Evolutionary conservation across 2,113 vertebrate species (phyloP).

Genomic region (Anarrhichthys ocellatus): DNA sequence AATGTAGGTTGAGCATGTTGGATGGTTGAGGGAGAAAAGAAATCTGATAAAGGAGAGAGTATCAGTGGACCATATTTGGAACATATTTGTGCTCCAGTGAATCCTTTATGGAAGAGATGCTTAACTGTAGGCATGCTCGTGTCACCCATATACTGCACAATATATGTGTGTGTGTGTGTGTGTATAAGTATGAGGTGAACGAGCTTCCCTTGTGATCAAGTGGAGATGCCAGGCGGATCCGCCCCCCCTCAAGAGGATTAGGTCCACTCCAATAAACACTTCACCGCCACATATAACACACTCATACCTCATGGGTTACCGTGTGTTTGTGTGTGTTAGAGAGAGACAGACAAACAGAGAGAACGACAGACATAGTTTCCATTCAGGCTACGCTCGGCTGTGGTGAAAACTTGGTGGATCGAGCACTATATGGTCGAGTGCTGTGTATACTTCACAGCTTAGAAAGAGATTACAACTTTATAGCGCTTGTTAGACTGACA

Average conservation of each 20-base stretch:
- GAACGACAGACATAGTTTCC: background rate
- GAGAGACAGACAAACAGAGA: background rate
- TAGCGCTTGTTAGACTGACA: background rate
- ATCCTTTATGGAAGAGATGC: background rate
- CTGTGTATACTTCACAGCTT: background rate
- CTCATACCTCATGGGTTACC: background rate
- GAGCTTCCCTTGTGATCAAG: background rate
- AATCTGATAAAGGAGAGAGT: background rate
- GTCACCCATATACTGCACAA: background rate
- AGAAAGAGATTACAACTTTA: background rate
- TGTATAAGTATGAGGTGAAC: background rate
- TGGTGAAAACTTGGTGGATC: background rate
- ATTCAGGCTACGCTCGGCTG: background rate
- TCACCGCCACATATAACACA: background rate
- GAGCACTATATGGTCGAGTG: background rate
- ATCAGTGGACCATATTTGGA: background rate
- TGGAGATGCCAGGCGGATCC: background rate
- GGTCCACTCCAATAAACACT: conserved; percentile 6
- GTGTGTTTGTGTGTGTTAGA: background rate
- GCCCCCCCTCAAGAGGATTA: background rate
- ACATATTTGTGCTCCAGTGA: background rate
- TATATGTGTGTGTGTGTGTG: background rate
- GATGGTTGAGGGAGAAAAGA: background rate
- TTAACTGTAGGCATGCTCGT: background rate
- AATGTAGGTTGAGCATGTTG: background rate